Conservation (phyloP, 2,888 invertebrate species). For the Micropterix aruncella region DNA sequence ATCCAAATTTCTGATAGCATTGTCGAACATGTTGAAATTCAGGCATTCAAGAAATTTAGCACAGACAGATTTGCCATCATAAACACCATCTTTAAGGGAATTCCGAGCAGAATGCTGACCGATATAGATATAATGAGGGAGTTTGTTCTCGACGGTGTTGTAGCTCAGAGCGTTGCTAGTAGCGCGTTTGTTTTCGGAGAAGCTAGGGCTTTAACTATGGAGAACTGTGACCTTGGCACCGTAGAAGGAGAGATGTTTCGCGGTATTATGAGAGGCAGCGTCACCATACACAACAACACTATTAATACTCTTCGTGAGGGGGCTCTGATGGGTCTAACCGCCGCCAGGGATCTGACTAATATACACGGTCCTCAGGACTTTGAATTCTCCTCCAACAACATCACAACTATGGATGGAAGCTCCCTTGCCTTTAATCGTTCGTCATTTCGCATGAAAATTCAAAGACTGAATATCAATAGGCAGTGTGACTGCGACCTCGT, state of each 20-base stretch:
- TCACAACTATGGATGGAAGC: constrained; percentile 37
- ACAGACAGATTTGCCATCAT: constrained; percentile 48
- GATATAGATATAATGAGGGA: constrained; percentile 56
- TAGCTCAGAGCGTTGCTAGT: constrained; percentile 47
- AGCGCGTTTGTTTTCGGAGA: constrained; percentile 53
- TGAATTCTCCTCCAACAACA: constrained; percentile 48
- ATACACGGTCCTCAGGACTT: constrained; percentile 32
- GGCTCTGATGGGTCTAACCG: constrained; percentile 45
- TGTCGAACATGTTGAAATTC: constrained; percentile 46
- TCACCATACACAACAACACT: constrained; percentile 51
- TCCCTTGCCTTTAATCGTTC: constrained; percentile 43
- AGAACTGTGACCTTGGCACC: constrained; percentile 39
- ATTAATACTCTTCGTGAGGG: constrained; percentile 41
- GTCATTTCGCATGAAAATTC: constrained; percentile 40
- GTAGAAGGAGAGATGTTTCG: constrained; percentile 54
- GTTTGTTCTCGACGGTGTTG: constrained; percentile 51
- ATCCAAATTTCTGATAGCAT: constrained; percentile 47
- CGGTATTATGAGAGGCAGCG: constrained; percentile 42
- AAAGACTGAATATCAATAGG: constrained; percentile 41
- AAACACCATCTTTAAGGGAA: constrained; percentile 40
- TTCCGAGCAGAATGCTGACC: constrained; percentile 60
- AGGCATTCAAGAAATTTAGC: constrained; percentile 69
- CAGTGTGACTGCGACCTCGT: constrained; percentile 41
- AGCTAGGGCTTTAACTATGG: constrained; percentile 46
- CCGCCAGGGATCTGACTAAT: constrained; percentile 31